Evolutionary conservation across 2,113 vertebrate species (phyloP).

Genomic region (Romanogobio albipinnatus): DNA sequence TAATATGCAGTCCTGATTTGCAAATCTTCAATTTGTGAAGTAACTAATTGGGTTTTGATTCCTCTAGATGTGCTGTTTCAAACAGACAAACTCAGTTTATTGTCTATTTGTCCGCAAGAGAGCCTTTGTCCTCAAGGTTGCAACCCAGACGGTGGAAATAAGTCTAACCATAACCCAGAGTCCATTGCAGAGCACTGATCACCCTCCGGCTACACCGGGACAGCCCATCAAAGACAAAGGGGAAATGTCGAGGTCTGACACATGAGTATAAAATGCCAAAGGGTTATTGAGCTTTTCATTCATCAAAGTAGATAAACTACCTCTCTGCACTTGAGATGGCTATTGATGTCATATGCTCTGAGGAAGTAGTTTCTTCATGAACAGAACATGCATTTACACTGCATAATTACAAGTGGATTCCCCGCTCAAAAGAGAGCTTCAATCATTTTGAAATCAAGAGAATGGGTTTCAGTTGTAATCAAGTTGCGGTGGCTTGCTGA

Average conservation of each 20-base stretch:
- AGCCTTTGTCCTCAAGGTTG: constrained; percentile 8
- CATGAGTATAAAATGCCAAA: constrained; percentile 32
- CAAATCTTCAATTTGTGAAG: neutral
- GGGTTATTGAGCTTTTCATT: constrained; percentile 30
- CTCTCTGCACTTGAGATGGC: constrained; percentile 46
- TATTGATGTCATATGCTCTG: constrained; percentile 32
- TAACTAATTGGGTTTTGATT: constrained; percentile 32
- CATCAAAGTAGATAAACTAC: constrained; percentile 53
- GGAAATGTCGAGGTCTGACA: constrained; percentile 48
- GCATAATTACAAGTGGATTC: constrained; percentile 45
- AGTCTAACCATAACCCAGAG: constrained; percentile 32
- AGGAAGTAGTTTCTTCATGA: constrained; percentile 38
- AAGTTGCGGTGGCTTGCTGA: constrained; percentile 8
- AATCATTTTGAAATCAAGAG: neutral
- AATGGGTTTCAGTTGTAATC: constrained; percentile 34
- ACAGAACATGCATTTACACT: constrained; percentile 44
- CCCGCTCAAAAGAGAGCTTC: constrained; percentile 33
- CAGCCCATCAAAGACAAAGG: constrained; percentile 21
- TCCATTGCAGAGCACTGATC: neutral
- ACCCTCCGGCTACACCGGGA: constrained; percentile 14
- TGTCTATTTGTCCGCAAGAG: neutral
- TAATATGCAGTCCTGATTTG: constrained; percentile 1
- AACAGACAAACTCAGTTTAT: neutral
- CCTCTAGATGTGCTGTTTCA: constrained; percentile 10
- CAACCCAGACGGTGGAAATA: neutral